Evolutionary conservation across 2,113 vertebrate genomes (phyloP).

Genomic region (Regulus satrapa): DNA sequence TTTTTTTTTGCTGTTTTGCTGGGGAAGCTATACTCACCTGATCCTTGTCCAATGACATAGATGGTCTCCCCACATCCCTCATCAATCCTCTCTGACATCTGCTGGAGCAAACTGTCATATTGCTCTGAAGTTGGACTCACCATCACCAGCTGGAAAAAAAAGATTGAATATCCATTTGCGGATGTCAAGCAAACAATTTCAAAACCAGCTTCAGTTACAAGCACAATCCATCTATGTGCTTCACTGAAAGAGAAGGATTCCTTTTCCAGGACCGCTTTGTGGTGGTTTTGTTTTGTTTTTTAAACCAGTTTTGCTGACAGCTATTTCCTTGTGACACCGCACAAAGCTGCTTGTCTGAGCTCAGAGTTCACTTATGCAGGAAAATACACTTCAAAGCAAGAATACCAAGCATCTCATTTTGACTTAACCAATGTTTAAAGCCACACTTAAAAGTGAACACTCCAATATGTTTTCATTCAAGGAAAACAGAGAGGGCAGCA

Average conservation of each 20-base stretch:
- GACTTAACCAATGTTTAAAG: conserved; percentile 9
- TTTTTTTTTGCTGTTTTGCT: neutral
- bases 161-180: conserved; percentile 46
- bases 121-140: conserved; percentile 96
- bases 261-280: neutral
- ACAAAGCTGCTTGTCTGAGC: neutral
- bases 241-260: neutral
- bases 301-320: neutral
- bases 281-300: neutral
- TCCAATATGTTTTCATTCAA: neutral
- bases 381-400: conserved; percentile 38
- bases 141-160: conserved; percentile 85
- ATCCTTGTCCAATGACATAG: conserved; percentile 97
- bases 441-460: neutral
- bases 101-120: conserved; percentile 93
- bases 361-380: neutral
- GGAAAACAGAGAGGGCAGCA: neutral
- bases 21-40: conserved; percentile 80
- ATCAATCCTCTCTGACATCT: conserved; percentile 94
- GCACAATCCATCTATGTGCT: neutral
- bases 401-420: neutral
- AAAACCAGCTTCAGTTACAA: neutral
- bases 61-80: conserved; percentile 98
- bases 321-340: neutral
- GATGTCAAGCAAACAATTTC: neutral